phyloP scores from a whole-genome alignment of 1,140 invertebrate genomes.

The Bactericera cockerelli region DNA sequence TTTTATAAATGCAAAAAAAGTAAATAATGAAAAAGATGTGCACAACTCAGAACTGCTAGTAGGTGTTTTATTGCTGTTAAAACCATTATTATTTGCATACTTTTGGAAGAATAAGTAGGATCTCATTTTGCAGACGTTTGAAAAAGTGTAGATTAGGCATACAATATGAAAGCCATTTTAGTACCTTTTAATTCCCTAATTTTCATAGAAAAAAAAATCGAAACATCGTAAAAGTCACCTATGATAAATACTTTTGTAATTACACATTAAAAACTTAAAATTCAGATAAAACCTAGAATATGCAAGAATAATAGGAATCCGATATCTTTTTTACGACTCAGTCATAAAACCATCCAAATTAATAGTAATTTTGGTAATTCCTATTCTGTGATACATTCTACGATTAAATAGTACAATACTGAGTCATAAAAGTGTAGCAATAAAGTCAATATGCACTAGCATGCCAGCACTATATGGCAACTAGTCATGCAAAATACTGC shows the following conservation, averaged over 20 bases:
- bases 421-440: not conserved
- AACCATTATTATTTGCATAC: too few species aligned
- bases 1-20: too few species aligned
- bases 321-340: not conserved
- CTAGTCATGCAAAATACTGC: too few species aligned
- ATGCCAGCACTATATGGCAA: too few species aligned
- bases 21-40: too few species aligned
- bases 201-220: conserved; percentile 1
- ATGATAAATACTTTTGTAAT: not conserved
- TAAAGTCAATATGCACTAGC: not conserved
- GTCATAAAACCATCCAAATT: conserved; percentile 6
- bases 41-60: too few species aligned
- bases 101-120: too few species aligned
- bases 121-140: too few species aligned
- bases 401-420: not conserved
- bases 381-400: too few species aligned
- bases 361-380: conserved; percentile 2
- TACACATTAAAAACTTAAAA: not conserved
- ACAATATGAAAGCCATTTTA: not conserved
- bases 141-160: too few species aligned
- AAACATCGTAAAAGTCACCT: not conserved
- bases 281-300: not conserved
- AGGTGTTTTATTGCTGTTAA: too few species aligned
- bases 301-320: not conserved
- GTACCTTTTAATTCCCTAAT: conserved; percentile 6